Conservation (phyloP, 2,113 vertebrate genomes). For the Fregata magnificens region DNA sequence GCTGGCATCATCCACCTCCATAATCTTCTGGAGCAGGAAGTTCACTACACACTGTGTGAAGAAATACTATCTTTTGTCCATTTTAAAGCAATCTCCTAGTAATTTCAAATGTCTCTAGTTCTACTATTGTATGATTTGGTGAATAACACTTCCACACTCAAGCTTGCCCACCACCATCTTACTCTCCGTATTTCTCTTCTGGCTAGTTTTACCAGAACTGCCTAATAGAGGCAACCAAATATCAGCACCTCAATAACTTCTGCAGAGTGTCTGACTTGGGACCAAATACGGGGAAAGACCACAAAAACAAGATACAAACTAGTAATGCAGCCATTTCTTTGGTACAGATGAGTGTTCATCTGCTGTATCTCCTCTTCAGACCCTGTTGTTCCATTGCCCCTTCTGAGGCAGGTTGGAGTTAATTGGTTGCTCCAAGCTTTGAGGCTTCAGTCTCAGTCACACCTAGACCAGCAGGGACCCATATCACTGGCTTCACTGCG, state of each 20-base stretch:
- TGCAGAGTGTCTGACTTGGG: background rate
- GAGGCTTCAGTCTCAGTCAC: background rate
- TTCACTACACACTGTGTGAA: background rate
- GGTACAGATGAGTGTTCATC: background rate
- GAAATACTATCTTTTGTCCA: background rate
- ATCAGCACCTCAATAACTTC: background rate
- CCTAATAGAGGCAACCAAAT: background rate
- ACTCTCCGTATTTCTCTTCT: background rate
- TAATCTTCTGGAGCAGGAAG: background rate
- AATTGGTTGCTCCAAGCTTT: background rate
- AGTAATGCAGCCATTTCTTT: background rate
- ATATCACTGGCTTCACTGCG: rapidly evolving
- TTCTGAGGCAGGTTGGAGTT: background rate
- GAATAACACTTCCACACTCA: background rate
- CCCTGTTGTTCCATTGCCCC: background rate
- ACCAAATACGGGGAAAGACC: background rate
- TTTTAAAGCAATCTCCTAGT: background rate
- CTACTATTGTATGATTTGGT: background rate
- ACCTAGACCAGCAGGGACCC: background rate
- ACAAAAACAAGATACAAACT: background rate
- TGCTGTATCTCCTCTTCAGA: background rate
- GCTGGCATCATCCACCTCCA: background rate
- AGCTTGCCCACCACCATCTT: background rate
- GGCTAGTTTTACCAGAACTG: background rate
- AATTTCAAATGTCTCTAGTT: background rate